A percentile compares a stretch with the other conserved stretches of the same genome.
These are phyloP conservation scores for Anastrepha obliqua DNA, from an alignment of 1,140 invertebrate species.

Conservation along the genomic window DNA sequence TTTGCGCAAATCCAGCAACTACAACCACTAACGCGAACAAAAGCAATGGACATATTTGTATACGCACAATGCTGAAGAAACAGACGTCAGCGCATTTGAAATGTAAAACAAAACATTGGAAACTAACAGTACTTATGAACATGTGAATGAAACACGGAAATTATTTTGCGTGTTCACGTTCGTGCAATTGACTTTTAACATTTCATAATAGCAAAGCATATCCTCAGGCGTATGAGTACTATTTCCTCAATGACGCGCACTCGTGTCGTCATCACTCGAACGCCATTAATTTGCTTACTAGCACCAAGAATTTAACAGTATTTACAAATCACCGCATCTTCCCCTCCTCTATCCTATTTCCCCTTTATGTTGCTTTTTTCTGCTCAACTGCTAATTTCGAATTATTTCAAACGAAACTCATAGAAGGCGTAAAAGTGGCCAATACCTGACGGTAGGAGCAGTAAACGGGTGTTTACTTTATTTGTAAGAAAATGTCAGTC, in stretches of 20 bases:
- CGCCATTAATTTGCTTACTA: not conserved
- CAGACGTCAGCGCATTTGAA: constrained; percentile 38
- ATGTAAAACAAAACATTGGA: not conserved
- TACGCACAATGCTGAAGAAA: not conserved
- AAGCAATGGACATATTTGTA: not conserved
- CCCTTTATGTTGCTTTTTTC: too few species aligned
- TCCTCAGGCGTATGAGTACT: constrained; percentile 7
- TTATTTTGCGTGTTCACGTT: constrained; percentile 2
- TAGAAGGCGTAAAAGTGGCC: too few species aligned
- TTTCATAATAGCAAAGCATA: constrained; percentile 22
- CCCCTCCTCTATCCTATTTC: too few species aligned
- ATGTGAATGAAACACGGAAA: constrained; percentile 35
- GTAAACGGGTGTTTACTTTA: too few species aligned
- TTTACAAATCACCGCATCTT: too few species aligned
- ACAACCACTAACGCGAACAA: not conserved
- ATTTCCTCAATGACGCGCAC: not conserved
- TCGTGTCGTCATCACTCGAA: not conserved
- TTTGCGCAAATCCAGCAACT: not conserved
- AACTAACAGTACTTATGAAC: not conserved
- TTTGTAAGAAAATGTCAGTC: too few species aligned
- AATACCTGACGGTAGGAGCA: too few species aligned
- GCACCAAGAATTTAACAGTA: not conserved
- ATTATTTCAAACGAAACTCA: too few species aligned
- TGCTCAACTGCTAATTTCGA: too few species aligned
- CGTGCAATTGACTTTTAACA: constrained; percentile 37